These are phyloP conservation scores for Leptoclinus maculatus DNA, from an alignment of 2,797 vertebrate species.

Conservation along the genomic window DNA sequence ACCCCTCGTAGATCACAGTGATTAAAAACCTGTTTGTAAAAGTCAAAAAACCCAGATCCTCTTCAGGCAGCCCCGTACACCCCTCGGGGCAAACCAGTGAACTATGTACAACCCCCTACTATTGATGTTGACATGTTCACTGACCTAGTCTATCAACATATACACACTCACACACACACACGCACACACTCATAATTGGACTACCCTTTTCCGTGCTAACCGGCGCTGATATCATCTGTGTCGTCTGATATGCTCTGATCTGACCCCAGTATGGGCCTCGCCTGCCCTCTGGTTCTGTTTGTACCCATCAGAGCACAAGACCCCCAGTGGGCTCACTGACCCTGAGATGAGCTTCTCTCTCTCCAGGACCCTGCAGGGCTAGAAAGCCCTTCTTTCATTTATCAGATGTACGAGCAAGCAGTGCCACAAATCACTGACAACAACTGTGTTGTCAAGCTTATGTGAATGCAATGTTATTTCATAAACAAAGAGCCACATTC, in stretches of 20 bases:
- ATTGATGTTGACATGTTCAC: slow-evolving; percentile 80
- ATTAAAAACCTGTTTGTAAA: slow-evolving; percentile 66
- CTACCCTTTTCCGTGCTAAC: slow-evolving; percentile 49
- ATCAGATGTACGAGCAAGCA: neutral
- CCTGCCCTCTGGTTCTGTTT: slow-evolving; percentile 52
- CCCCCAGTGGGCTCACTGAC: slow-evolving; percentile 62
- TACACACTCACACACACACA: slow-evolving; percentile 32
- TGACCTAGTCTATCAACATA: slow-evolving; percentile 77
- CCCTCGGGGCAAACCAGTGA: slow-evolving; percentile 61
- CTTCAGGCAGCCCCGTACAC: slow-evolving; percentile 12
- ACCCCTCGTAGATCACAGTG: slow-evolving; percentile 36
- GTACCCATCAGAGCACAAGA: slow-evolving; percentile 55
- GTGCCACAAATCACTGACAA: slow-evolving; percentile 27
- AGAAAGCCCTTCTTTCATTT: slow-evolving; percentile 37
- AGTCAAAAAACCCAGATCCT: slow-evolving; percentile 44
- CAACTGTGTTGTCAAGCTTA: slow-evolving; percentile 10
- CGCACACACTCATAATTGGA: slow-evolving; percentile 51
- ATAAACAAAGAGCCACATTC: slow-evolving; percentile 39
- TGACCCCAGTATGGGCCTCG: slow-evolving; percentile 44
- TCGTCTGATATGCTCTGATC: slow-evolving; percentile 63
- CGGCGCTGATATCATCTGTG: slow-evolving; percentile 65
- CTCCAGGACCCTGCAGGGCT: slow-evolving; percentile 29
- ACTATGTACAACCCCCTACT: slow-evolving; percentile 64
- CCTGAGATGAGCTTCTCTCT: slow-evolving; percentile 59
- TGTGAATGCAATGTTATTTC: slow-evolving; percentile 29